Base-by-base conservation (phyloP, 2,888 invertebrate species). In the Coenonympha glycerion region DNA sequence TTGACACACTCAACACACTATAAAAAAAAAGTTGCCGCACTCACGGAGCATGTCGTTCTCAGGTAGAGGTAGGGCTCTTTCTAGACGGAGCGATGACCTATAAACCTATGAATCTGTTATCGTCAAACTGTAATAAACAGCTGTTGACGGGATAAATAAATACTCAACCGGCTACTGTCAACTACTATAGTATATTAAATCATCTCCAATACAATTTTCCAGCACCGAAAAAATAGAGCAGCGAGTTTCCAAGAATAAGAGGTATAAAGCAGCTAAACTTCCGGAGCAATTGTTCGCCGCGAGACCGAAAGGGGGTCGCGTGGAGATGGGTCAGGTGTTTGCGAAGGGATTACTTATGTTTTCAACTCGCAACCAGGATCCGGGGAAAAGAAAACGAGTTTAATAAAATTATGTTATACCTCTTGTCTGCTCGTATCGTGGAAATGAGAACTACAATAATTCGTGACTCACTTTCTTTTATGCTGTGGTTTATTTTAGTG, bases 291-390 rank as follows among this genome's bases (percentile, higher is more conserved):
- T 56, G 49, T 47, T 52, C 50, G 47, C 37, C 26, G 40, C 41
- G 30, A 26, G 41, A 41, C 41, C 49, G 39, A 49, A 49, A 55
- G 33, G 37, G 39, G 51, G 53, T 49, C 31, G 39, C 22, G n/a
- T n/a, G 47, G 34, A 54, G 56, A 49, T 55, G 45, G 48, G 49
- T 52, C 51, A 47, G 49, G 28, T 54, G 49, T 36, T 55, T 28
- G 53, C 33, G 39, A 57, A 55, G 40, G 48, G 51, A 55, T 55
- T 50, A 55, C 55, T 53, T 55, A 52, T 49, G 47, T 49, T 52
- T 52, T 52, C 42, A 28, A 30, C 42, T 37, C 49, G 33, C 21
- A 21, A 33, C 15, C 9, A 8, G 37, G 50, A 41, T 37, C 31
- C 19, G 41, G 18, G 13, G 47, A 19, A 52, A 53, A 24, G 34